These are phyloP conservation scores for Dendroctonus ponderosae DNA, from an alignment of 1,140 invertebrate genomes.

Conservation along the genomic window DNA sequence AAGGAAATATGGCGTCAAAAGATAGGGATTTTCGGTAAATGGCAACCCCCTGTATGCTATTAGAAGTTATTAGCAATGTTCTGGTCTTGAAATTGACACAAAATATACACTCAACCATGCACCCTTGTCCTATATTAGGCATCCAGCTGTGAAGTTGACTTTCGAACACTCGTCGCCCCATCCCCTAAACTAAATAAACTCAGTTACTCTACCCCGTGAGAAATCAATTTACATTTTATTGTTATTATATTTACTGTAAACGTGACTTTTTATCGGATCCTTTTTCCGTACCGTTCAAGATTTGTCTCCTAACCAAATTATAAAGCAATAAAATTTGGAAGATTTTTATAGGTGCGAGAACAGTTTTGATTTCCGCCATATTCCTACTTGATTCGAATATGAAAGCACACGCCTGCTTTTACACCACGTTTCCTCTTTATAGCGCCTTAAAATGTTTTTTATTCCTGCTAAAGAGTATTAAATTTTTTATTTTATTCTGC, in stretches of 20 bases:
- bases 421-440: constrained; percentile 30
- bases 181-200: constrained; percentile 38
- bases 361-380: constrained; percentile 29
- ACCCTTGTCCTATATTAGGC: constrained; percentile 37
- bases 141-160: constrained; percentile 42
- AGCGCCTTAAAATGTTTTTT: constrained; percentile 26
- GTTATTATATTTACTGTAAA: constrained; percentile 50
- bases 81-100: constrained; percentile 21
- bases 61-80: constrained; percentile 29
- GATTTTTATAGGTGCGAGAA: constrained; percentile 35
- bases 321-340: constrained; percentile 40
- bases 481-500: constrained; percentile 24
- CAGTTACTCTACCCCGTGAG: constrained; percentile 42
- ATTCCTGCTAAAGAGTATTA: constrained; percentile 26
- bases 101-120: constrained; percentile 24
- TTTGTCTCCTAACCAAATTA: constrained; percentile 44
- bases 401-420: constrained; percentile 22
- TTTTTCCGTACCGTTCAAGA: constrained; percentile 37
- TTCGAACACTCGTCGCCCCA: constrained; percentile 26
- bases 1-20: too few relatives aligned
- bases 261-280: constrained; percentile 44
- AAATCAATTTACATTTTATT: constrained; percentile 50
- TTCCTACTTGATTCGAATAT: constrained; percentile 26
- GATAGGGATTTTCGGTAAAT: neutral
- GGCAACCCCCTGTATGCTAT: constrained; percentile 10